phyloP scores from a whole-genome alignment of 2,113 vertebrate genomes.

The Pao palembangensis region DNA sequence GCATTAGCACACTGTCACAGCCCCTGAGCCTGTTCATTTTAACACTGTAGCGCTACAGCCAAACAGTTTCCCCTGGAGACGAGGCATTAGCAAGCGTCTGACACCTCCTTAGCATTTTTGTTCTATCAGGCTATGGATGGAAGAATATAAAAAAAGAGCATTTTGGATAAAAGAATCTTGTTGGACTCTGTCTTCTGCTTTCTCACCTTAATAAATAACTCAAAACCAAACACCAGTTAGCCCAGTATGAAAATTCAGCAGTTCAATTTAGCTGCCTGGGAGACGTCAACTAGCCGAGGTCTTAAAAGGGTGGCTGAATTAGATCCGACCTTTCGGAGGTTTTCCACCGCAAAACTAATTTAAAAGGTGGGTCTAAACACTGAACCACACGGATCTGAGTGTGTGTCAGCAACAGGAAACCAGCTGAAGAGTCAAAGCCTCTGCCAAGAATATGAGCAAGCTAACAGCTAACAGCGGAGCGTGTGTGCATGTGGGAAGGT shows the following conservation, averaged over 20 bases:
- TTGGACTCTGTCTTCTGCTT: too few species aligned
- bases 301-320: not conserved
- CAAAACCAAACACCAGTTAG: too few species aligned
- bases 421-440: conserved; percentile 35
- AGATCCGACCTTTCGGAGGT: too few species aligned
- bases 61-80: conserved; percentile 2
- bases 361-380: not conserved
- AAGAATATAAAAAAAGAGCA: not conserved
- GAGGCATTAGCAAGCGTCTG: not conserved
- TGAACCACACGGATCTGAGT: conserved; percentile 4
- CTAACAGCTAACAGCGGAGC: conserved; percentile 17
- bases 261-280: too few species aligned
- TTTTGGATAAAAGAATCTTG: too few species aligned
- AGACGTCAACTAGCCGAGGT: not conserved
- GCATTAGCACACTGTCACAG: conserved; percentile 69
- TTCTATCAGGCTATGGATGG: not conserved
- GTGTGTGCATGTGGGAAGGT: conserved; percentile 53
- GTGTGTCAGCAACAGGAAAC: conserved; percentile 28
- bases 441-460: conserved; percentile 44
- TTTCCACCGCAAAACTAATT: not conserved
- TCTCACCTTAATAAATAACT: too few species aligned
- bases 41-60: conserved; percentile 37
- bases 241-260: too few species aligned
- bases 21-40: conserved; percentile 49
- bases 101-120: not conserved